Base-by-base conservation (phyloP, 2,888 invertebrate genomes). In the Drosophila histrio region DNA sequence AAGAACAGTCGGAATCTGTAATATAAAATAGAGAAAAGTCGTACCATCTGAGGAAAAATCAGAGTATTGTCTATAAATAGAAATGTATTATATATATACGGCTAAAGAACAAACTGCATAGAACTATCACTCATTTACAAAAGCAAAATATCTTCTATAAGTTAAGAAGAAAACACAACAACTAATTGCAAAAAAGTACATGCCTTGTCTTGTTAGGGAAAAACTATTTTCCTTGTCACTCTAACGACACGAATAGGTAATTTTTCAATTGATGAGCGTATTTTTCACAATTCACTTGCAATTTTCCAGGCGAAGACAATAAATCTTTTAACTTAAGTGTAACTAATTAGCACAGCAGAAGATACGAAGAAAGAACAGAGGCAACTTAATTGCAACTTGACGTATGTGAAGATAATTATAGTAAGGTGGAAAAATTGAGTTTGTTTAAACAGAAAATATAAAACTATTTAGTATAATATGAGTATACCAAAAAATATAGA, bases 191-290 rank as follows among this genome's bases (percentile, higher is more conserved):
- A 1, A 7, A 1, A 30, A 22, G 30, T 15, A 53, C 21, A 39
- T 41, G 52, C 13, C 13, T 24, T 4, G 24, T 30, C 43, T 54
- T 43, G 43, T 30, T 24, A 21, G 34, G 17, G 34, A 60, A 34
- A 30, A 43, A 46, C 50, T 54, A 32, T 28, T 36, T 52, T 26
- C 4, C 26, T 8, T 11, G 6, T 0, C 15, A 32, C 15, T n/a
- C 8, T 26, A 43, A 26, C 5, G 36, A 26, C 43, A 69, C 54
- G 54, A 56, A 47, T 41, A 19, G 49, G 71, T 38, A 52, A 72
- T 76, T 75, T 56, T 75, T 59, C 76, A 72, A 74, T 70, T 75
- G 72, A 50, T 22, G 49, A 36, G 57, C 56, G 41, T 49, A 50
- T 44, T 53, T 57, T 73, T 67, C 47, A 44, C 41, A 47, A 41